A percentile compares a stretch with the other conserved stretches of the same genome.
These are phyloP conservation scores for Pediacus dermestoides DNA, from an alignment of 2,888 invertebrate species.

Conservation along the genomic window DNA sequence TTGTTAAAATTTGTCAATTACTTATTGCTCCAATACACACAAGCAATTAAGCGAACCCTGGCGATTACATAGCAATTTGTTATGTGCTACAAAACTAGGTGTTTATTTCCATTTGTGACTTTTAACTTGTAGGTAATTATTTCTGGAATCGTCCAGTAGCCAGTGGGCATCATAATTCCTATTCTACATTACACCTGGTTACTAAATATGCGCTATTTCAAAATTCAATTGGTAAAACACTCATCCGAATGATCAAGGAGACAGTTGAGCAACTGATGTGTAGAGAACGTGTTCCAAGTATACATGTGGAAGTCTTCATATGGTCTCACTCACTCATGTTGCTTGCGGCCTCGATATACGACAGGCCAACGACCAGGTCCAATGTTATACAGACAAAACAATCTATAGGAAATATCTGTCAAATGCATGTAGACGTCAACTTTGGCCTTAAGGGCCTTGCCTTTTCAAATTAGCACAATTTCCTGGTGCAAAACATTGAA, in stretches of 20 bases:
- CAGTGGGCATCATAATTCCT: no score
- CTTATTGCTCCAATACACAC: no score
- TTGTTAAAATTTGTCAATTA: no score
- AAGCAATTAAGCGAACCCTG: no score
- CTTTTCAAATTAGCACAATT: conserved; percentile 14
- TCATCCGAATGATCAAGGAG: conserved; percentile 38
- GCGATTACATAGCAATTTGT: no score
- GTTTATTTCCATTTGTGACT: no score
- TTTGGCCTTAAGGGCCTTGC: conserved; percentile 21
- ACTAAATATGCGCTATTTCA: conserved; percentile 35
- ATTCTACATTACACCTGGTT: conserved; percentile 36
- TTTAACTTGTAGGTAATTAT: no score
- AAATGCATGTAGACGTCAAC: conserved; percentile 27
- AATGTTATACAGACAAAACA: conserved; percentile 42
- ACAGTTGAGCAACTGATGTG: conserved; percentile 31
- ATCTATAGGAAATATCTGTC: conserved; percentile 32
- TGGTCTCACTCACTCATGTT: conserved; percentile 22
- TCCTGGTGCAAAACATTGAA: conserved; percentile 19
- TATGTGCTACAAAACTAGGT: no score
- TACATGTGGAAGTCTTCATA: conserved; percentile 16
- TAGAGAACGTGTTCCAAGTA: conserved; percentile 18
- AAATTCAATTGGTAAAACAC: conserved; percentile 38
- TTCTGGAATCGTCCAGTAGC: no score
- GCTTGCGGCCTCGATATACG: conserved; percentile 45
- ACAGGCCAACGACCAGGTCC: conserved; percentile 45